Evolutionary conservation across 1,140 invertebrate species (phyloP).

Genomic region (Heliconius hewitsoni): DNA sequence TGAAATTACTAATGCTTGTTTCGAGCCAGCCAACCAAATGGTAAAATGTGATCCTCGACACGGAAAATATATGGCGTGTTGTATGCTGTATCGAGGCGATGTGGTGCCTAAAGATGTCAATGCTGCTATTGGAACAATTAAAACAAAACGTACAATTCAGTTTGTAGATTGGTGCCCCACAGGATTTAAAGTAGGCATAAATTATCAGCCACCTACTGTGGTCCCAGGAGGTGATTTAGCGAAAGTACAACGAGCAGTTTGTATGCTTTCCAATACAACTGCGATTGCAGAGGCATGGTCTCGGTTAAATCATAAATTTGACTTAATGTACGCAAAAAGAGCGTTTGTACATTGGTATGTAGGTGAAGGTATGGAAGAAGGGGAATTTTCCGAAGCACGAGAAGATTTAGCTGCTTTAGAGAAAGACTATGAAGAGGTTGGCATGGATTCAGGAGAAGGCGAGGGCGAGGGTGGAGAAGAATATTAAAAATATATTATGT

Average conservation of each 20-base stretch:
- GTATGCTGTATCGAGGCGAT: constrained; percentile 88
- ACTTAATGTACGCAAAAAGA: constrained; percentile 83
- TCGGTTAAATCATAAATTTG: constrained; percentile 90
- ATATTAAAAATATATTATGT: constrained; percentile 83
- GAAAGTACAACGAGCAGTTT: constrained; percentile 90
- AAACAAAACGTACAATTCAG: constrained; percentile 91
- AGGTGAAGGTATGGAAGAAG: constrained; percentile 93
- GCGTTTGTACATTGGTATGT: constrained; percentile 93
- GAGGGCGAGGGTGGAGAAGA: constrained; percentile 88
- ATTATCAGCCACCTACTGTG: constrained; percentile 90
- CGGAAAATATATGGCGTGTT: constrained; percentile 95
- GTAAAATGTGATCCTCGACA: constrained; percentile 94
- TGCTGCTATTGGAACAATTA: constrained; percentile 91
- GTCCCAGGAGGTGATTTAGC: constrained; percentile 92
- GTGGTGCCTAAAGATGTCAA: constrained; percentile 93
- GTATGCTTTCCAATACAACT: constrained; percentile 94
- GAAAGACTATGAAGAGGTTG: constrained; percentile 92
- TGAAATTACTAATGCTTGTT: constrained; percentile 94
- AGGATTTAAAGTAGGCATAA: constrained; percentile 90
- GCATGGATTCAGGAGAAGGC: constrained; percentile 88
- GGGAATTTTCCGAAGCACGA: constrained; percentile 92
- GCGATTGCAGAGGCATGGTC: constrained; percentile 91
- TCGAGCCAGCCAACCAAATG: constrained; percentile 94
- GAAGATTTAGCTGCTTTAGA: constrained; percentile 92
- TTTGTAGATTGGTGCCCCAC: constrained; percentile 96